These are phyloP conservation scores for Heteronetta atricapilla DNA, from an alignment of 2,113 vertebrate species.

Conservation along the genomic window DNA sequence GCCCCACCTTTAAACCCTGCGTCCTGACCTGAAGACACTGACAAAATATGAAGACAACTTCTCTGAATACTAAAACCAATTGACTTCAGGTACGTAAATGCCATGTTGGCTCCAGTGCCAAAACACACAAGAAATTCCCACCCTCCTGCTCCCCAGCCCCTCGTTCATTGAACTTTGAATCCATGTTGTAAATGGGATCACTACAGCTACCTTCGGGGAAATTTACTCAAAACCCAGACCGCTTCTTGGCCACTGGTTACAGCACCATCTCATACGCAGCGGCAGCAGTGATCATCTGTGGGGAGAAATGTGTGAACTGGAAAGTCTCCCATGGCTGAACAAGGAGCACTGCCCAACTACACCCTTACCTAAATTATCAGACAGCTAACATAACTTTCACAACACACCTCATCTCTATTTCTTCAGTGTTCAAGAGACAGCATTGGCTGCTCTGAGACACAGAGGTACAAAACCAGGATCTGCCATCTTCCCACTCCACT, in stretches of 20 bases:
- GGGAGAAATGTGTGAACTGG: not conserved
- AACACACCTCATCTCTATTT: no score
- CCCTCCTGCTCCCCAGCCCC: not conserved
- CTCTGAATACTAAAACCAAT: not conserved
- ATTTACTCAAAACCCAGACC: not conserved
- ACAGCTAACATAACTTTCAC: not conserved
- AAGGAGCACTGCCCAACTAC: not conserved
- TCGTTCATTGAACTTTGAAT: not conserved
- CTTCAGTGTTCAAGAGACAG: not conserved
- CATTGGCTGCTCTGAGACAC: not conserved
- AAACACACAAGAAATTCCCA: not conserved
- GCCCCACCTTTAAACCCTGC: not conserved
- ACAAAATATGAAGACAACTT: not conserved
- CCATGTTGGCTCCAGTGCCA: rapidly evolving
- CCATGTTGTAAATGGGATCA: not conserved
- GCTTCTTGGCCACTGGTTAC: not conserved
- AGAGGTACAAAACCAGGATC: not conserved
- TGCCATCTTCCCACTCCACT: not conserved
- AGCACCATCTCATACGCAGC: not conserved
- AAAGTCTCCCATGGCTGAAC: not conserved
- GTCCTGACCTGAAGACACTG: rapidly evolving
- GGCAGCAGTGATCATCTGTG: not conserved
- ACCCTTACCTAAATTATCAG: not conserved
- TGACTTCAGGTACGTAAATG: not conserved
- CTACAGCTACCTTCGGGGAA: rapidly evolving